Conservation (phyloP, 2,113 vertebrate genomes). For the Oophaga pumilio region DNA sequence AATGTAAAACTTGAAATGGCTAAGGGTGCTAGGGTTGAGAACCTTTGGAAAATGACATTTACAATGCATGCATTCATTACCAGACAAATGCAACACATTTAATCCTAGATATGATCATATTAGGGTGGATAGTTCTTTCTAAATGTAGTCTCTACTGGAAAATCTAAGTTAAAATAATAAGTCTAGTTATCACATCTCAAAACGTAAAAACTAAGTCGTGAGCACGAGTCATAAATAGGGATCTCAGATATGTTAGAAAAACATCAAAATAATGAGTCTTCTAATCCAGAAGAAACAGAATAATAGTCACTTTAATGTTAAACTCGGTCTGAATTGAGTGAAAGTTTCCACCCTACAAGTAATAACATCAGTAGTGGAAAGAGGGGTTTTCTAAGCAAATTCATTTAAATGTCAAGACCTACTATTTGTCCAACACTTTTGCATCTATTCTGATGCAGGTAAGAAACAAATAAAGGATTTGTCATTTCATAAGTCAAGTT, state of each 20-base stretch:
- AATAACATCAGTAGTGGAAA: slow-evolving; percentile 21
- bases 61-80: background rate
- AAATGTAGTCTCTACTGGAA: background rate
- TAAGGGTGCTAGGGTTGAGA: background rate
- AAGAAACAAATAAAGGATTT: slow-evolving; percentile 40
- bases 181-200: background rate
- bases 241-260: slow-evolving; percentile 17
- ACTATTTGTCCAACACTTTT: slow-evolving; percentile 47
- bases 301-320: background rate
- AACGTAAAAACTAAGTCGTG: background rate
- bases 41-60: background rate
- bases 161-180: background rate
- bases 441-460: slow-evolving; percentile 13
- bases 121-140: background rate
- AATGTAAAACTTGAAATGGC: background rate
- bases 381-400: slow-evolving; percentile 1
- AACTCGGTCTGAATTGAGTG: slow-evolving; percentile 5
- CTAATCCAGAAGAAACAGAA: slow-evolving; percentile 27
- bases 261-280: slow-evolving; percentile 5
- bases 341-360: slow-evolving; percentile 38
- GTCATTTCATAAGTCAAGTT: slow-evolving; percentile 34
- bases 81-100: background rate
- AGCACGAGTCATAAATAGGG: slow-evolving; percentile 4
- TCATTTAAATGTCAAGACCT: slow-evolving; percentile 18
- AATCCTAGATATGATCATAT: background rate